Evolutionary conservation across 1,140 invertebrate genomes (phyloP).

Genomic region (Sinonovacula constricta): DNA sequence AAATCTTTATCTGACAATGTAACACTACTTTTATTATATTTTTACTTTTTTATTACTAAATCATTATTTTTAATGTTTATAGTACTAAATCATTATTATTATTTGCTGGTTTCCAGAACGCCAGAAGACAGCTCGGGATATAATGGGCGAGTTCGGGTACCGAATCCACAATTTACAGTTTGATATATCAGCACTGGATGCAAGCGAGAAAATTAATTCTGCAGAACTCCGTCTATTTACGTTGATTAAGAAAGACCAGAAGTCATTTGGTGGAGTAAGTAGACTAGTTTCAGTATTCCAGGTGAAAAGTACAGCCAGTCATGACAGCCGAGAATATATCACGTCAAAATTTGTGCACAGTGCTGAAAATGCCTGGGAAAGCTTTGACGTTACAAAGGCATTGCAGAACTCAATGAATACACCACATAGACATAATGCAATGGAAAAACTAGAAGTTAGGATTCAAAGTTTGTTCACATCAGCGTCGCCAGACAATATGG

Average conservation of each 20-base stretch:
- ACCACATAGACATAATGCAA: too few relatives aligned
- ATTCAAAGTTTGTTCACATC: conserved; percentile 64
- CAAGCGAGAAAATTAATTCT: conserved; percentile 17
- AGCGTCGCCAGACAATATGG: conserved; percentile 57
- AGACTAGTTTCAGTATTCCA: conserved; percentile 33
- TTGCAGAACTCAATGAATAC: conserved; percentile 22
- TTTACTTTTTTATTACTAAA: too few relatives aligned
- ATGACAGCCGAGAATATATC: background rate
- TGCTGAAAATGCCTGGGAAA: conserved; percentile 45
- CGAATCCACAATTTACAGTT: conserved; percentile 42
- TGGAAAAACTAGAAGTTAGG: conserved; percentile 63
- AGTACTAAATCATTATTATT: too few relatives aligned
- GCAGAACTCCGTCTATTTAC: conserved; percentile 42
- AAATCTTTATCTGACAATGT: too few relatives aligned
- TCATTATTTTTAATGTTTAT: too few relatives aligned
- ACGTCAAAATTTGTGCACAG: conserved; percentile 34
- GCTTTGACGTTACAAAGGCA: conserved; percentile 43
- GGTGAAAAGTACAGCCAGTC: background rate
- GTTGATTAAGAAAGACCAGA: conserved; percentile 24
- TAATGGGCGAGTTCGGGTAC: background rate
- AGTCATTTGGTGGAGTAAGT: conserved; percentile 24
- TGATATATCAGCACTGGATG: conserved; percentile 37
- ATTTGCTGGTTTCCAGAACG: too few relatives aligned
- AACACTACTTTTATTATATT: too few relatives aligned
- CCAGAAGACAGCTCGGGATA: too few relatives aligned